Conservation (phyloP, 2,113 vertebrate species). For the Phrynosoma platyrhinos region DNA sequence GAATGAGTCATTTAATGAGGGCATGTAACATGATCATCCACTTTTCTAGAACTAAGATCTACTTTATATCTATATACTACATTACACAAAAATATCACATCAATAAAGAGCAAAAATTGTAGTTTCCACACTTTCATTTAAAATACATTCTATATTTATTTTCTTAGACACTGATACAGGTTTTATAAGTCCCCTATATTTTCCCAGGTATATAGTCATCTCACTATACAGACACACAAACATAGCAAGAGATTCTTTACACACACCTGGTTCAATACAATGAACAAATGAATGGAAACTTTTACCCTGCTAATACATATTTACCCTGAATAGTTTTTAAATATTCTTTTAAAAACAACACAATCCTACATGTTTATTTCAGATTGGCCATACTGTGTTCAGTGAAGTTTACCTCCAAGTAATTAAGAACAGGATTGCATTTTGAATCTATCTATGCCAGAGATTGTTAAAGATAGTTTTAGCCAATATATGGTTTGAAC, state of each 20-base stretch:
- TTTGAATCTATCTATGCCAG: too few species aligned
- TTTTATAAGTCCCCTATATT: not conserved
- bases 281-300: not conserved
- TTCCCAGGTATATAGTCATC: not conserved
- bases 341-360: not conserved
- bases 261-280: not conserved
- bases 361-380: too few species aligned
- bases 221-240: not conserved
- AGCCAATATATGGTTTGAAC: too few species aligned
- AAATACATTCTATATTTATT: not conserved
- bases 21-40: not conserved
- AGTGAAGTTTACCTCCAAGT: not conserved
- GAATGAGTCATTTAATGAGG: not conserved
- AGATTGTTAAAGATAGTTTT: too few species aligned
- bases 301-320: too few species aligned
- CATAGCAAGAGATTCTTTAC: not conserved
- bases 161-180: not conserved
- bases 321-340: not conserved
- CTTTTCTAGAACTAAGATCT: not conserved
- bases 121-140: accelerated
- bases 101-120: not conserved
- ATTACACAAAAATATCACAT: not conserved
- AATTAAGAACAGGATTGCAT: not conserved
- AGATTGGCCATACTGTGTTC: not conserved
- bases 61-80: not conserved